A percentile compares a stretch with the other conserved stretches of the same genome.
phyloP scores from a whole-genome alignment of 2,797 vertebrate species.

The Distichodus sexfasciatus region DNA sequence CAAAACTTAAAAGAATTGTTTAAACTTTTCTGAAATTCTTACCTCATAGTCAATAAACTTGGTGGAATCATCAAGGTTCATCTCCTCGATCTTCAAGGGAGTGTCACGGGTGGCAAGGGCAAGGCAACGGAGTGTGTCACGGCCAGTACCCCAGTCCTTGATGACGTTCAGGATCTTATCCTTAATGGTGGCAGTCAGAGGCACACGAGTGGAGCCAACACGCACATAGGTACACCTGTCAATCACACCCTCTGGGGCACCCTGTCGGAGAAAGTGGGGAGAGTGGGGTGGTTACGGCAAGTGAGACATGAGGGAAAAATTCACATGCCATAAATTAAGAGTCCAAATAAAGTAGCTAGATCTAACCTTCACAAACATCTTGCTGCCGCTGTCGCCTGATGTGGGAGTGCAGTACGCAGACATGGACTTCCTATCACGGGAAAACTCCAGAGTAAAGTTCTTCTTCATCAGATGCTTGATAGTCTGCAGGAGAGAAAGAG shows the following conservation, averaged over 20 bases:
- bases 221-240: slow-evolving; percentile 91
- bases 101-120: slow-evolving; percentile 88
- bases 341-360: neutral
- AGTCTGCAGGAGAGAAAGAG: slow-evolving; percentile 69
- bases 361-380: slow-evolving; percentile 91
- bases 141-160: slow-evolving; percentile 91
- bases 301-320: neutral
- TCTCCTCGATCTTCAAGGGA: slow-evolving; percentile 85
- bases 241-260: slow-evolving; percentile 91
- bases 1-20: neutral
- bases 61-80: slow-evolving; percentile 86
- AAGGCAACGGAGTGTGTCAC: slow-evolving; percentile 91
- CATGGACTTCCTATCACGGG: slow-evolving; percentile 96
- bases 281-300: neutral
- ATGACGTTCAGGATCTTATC: slow-evolving; percentile 86
- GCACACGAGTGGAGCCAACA: slow-evolving; percentile 86
- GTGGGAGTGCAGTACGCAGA: slow-evolving; percentile 88
- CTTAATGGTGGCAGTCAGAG: slow-evolving; percentile 79
- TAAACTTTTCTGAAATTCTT: slow-evolving; percentile 11
- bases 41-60: slow-evolving; percentile 90
- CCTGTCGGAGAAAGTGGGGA: slow-evolving; percentile 63
- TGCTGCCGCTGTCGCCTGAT: slow-evolving; percentile 87
- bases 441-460: slow-evolving; percentile 94
- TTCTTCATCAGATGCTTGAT: slow-evolving; percentile 95
- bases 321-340: neutral